Evolutionary conservation across 1,140 invertebrate genomes (phyloP), one percentile per base, ranked within the genome.

Genomic region (Onthophagus taurus): DNA sequence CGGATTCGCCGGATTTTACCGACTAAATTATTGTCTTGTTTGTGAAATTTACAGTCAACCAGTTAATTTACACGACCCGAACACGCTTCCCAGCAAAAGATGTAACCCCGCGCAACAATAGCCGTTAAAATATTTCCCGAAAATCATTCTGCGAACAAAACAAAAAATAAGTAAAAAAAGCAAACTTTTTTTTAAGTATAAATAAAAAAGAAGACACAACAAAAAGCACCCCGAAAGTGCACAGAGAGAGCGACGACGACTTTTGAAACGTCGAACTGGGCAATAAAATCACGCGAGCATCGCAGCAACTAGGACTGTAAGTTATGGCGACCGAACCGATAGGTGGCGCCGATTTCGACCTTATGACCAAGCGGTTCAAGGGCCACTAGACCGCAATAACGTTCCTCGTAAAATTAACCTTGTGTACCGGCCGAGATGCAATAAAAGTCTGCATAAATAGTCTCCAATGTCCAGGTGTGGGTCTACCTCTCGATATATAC

Each of bases 381-480:
- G 18, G 34, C 34, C 18, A 21, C 23, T 21, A 34, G 38, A 29
- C 37, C 46, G 45, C 48, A 58, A 58, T 58, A 58, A 58, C 51
- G 48, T 52, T 26, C 42, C 14, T 58, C 53, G 52, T 58, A 58
- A 58, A 58, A 58, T 58, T 58, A 58, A 54, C 49, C 53, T 53
- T 42, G 48, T 21, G 45, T 42, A 50, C 42, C 49, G 49, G 43
- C 49, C 51, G 48, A 42, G 52, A 52, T 48, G 49, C 45, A 47
- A 55, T 58, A 55, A 58, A 58, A 54, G 53, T 58, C 53, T 43
- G 50, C 55, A 54, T 55, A 55, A 55, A 55, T 55, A 53, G 51
- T 53, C 50, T 51, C 47, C 37, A 49, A 54, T 54, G 52, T 57
- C 55, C 55, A 58, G 53, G 53, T 58, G 53, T 38, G 52, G 51